Base-by-base conservation (phyloP, 1,140 invertebrate species). In the Caligus rogercresseyi region DNA sequence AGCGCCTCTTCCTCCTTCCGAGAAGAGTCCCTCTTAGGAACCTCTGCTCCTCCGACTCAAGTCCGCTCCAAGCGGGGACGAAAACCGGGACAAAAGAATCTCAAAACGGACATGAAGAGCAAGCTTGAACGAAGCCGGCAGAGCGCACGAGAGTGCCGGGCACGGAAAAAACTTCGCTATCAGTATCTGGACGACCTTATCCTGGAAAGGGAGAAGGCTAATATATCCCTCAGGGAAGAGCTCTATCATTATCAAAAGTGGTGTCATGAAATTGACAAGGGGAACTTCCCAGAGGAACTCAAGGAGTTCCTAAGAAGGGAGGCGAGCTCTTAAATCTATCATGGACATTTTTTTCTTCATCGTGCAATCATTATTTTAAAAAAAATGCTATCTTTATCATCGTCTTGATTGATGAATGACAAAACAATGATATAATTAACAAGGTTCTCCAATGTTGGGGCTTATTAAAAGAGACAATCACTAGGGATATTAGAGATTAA, bases 121-220 rank as follows among this genome's bases (percentile, higher is more conserved):
- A 94, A 93, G 80, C 78, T 95, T 2, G 92, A 97, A 76, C 80
- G 91, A 58, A 96, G 91, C 74, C 79, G 92, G 66, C 92, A 97
- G 78, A 94, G 89, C 78, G 93, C 93, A 65, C 79, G 92, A 68
- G 93, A 97, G 78, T 98, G 92, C 73, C 81, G 93, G 67, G 92
- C 92, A 31, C 78, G 93, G 51, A 98, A 98, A 76, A 97, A 98
- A 71, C 79, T 97, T 51, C 80, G 93, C 21, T 63, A 63, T 26
- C 92, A 98, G 74, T 97, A 98, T 73, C 77, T 98, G 60, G 93
- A 97, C 74, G 92, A 98, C 73, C 74, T 97, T 57, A 92, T 97
- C 1, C 78, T 84, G 1, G 88, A 93, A 72, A 77, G 92, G 65
- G 93, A 97, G 73, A 87, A 91, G 69, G 88, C 92, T n/a, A 90